phyloP scores from a whole-genome alignment of 1,140 invertebrate genomes.

The Vanessa atalanta region DNA sequence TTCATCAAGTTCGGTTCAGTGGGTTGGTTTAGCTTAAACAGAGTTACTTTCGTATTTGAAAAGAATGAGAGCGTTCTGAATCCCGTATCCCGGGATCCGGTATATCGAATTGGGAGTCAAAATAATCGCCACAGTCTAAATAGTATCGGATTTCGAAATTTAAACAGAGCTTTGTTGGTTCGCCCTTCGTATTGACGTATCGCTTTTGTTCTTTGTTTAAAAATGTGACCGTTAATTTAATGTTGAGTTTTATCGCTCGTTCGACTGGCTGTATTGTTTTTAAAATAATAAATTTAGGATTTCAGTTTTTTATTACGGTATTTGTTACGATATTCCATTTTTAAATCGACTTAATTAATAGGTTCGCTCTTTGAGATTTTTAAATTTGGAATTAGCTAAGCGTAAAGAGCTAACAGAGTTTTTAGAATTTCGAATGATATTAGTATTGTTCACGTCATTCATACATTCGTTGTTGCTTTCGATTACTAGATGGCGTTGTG shows the following conservation, averaged over 20 bases:
- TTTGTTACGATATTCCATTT: too few species aligned
- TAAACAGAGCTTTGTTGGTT: slow-evolving; percentile 4
- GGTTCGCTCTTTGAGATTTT: too few species aligned
- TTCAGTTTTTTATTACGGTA: neutral
- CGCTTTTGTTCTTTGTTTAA: slow-evolving; percentile 65
- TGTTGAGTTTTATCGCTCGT: slow-evolving; percentile 16
- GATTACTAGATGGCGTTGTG: too few species aligned
- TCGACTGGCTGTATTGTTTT: slow-evolving; percentile 1
- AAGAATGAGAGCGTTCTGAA: neutral
- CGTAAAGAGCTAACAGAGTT: too few species aligned
- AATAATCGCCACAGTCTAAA: slow-evolving; percentile 7
- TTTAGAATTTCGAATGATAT: too few species aligned
- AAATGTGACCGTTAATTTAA: slow-evolving; percentile 47
- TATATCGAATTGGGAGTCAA: slow-evolving; percentile 6
- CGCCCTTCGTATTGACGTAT: slow-evolving; percentile 29
- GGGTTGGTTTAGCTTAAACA: too few species aligned
- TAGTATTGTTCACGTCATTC: too few species aligned
- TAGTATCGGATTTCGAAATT: slow-evolving; percentile 4
- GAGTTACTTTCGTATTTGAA: neutral
- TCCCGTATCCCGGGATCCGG: slow-evolving; percentile 4
- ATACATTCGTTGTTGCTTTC: too few species aligned
- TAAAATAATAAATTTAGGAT: neutral
- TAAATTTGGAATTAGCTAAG: too few species aligned
- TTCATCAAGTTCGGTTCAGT: too few species aligned
- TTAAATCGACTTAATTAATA: too few species aligned